Evolutionary conservation across 2,113 vertebrate genomes (phyloP).

Genomic region (Galbula dea): DNA sequence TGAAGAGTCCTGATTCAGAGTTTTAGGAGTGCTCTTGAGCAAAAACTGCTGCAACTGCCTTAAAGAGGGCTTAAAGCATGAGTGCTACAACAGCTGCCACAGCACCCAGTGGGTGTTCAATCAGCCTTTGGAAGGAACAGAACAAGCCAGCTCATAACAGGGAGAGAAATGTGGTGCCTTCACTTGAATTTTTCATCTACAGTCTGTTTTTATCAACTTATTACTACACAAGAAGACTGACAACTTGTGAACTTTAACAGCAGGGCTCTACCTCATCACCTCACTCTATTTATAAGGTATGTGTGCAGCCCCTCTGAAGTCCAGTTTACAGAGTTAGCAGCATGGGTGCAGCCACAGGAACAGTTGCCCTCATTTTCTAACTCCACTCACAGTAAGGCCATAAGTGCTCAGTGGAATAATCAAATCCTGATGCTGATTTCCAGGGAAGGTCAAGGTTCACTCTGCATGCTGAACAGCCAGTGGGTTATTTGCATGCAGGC

Average conservation of each 20-base stretch:
- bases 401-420: not conserved
- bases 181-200: not conserved
- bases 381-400: not conserved
- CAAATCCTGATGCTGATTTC: not conserved
- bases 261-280: not conserved
- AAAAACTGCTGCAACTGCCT: not conserved
- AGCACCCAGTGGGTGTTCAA: accelerated
- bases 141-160: accelerated
- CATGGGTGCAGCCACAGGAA: not conserved
- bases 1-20: not conserved
- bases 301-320: not conserved
- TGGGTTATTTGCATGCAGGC: not conserved
- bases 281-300: accelerated
- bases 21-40: not conserved
- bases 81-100: not conserved
- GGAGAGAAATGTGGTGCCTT: not conserved
- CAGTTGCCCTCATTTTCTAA: not conserved
- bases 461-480: not conserved
- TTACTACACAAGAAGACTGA: not conserved
- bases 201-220: not conserved
- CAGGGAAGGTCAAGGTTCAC: not conserved
- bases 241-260: not conserved
- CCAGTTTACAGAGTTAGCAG: not conserved
- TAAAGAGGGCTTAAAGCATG: not conserved
- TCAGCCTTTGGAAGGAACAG: not conserved